Evolutionary conservation across 2,113 vertebrate species (phyloP).

Genomic region (Macrotus californicus): DNA sequence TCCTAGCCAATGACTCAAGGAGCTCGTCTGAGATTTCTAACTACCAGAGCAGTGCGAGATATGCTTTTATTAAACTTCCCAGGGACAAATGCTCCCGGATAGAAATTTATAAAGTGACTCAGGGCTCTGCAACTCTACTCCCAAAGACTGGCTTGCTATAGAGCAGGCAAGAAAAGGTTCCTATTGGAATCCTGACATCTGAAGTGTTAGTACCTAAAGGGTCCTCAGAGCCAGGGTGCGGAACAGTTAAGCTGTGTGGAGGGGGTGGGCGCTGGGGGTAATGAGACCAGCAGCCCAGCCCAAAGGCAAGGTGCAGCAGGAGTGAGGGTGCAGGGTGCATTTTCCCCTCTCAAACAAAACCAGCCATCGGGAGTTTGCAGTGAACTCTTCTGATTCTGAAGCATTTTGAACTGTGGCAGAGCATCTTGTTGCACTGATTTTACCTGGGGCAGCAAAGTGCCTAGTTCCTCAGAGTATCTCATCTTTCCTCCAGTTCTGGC

Average conservation of each 20-base stretch:
- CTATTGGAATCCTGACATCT: not conserved
- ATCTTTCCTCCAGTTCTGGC: not conserved
- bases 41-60: not conserved
- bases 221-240: not conserved
- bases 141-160: not conserved
- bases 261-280: no score
- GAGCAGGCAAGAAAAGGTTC: not conserved
- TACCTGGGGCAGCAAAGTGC: not conserved
- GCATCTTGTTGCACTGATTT: not conserved
- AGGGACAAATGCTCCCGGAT: not conserved
- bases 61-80: not conserved
- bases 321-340: not conserved
- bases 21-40: not conserved
- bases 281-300: not conserved
- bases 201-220: not conserved
- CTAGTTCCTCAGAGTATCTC: not conserved
- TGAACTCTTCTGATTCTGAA: no score
- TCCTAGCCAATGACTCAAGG: not conserved
- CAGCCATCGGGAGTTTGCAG: no score
- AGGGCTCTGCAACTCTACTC: not conserved
- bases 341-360: not conserved
- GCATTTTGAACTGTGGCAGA: not conserved
- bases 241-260: not conserved
- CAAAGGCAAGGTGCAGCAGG: no score
- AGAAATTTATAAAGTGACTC: not conserved